Evolutionary conservation across 2,113 vertebrate genomes (phyloP).

Genomic region (Rhinolophus sinicus): DNA sequence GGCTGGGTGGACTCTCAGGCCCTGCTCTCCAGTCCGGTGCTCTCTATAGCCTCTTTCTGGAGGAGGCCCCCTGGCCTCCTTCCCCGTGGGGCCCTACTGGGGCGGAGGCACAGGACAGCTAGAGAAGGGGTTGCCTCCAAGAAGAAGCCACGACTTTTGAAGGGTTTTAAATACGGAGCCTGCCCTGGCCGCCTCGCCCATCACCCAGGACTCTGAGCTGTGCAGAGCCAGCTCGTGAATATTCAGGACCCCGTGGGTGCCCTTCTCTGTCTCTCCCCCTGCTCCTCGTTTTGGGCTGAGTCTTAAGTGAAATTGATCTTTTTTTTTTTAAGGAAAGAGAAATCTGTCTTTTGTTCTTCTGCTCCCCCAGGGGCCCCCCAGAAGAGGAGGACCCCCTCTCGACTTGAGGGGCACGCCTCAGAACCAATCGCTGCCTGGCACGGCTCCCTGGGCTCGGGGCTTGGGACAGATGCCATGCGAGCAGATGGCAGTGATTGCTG

Average conservation of each 20-base stretch:
- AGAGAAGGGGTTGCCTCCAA: not conserved
- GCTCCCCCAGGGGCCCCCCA: conserved; percentile 82
- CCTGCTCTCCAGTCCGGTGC: not conserved
- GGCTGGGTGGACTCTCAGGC: not conserved
- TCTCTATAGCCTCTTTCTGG: not conserved
- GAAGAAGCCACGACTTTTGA: not conserved
- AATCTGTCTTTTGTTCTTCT: conserved; percentile 86
- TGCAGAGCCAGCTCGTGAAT: conserved; percentile 55
- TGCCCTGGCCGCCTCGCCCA: fast-evolving
- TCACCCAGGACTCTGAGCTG: not conserved
- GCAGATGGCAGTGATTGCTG: conserved; percentile 88
- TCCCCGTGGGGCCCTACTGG: not conserved
- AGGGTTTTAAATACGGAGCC: conserved; percentile 50
- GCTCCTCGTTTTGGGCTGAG: conserved; percentile 76
- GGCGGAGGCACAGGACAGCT: not conserved
- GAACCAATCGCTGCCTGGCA: conserved; percentile 86
- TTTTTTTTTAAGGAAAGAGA: conserved; percentile 81
- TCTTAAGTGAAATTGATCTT: conserved; percentile 84
- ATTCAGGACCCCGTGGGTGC: conserved; percentile 37
- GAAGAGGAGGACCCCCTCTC: conserved; percentile 84
- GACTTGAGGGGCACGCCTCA: conserved; percentile 84
- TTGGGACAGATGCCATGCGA: conserved; percentile 86
- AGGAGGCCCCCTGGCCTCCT: no score
- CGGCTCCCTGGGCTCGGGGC: conserved; percentile 83
- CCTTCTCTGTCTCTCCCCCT: not conserved